phyloP scores from a whole-genome alignment of 2,888 invertebrate genomes.

The Limenitis camilla region DNA sequence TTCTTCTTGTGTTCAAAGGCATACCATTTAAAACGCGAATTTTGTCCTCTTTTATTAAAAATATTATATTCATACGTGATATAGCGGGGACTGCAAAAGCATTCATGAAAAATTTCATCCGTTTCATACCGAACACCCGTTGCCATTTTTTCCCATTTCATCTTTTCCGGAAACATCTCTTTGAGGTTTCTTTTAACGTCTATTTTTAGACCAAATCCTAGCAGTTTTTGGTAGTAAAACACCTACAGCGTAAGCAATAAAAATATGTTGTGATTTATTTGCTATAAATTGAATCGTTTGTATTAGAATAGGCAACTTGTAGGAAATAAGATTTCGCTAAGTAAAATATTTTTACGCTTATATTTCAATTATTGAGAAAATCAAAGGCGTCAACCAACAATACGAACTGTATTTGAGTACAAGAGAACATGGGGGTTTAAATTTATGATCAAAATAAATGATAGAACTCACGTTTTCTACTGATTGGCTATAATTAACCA shows the following conservation, averaged over 20 bases:
- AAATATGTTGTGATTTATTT: neutral
- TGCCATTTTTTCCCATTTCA: slow-evolving; percentile 17
- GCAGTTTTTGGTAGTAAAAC: neutral
- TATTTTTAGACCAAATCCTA: slow-evolving; percentile 11
- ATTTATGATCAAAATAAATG: no score
- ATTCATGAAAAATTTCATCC: slow-evolving; percentile 10
- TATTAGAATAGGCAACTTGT: no score
- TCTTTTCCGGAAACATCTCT: slow-evolving; percentile 11
- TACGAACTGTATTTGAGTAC: no score
- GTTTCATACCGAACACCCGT: slow-evolving; percentile 2
- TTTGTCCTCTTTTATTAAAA: slow-evolving; percentile 3
- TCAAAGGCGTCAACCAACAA: no score
- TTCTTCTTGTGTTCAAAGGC: slow-evolving; percentile 1
- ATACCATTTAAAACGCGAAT: neutral
- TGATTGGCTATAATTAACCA: no score
- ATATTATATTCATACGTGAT: slow-evolving; percentile 5
- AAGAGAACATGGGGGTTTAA: no score
- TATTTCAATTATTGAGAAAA: no score
- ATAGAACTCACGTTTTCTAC: no score
- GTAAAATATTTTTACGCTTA: no score
- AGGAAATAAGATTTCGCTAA: no score
- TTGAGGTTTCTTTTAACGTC: slow-evolving; percentile 7
- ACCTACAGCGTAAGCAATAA: neutral
- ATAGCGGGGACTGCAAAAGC: neutral
- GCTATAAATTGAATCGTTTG: no score